Evolutionary conservation across 2,113 vertebrate species (phyloP).

Genomic region (Ascaphus truei): DNA sequence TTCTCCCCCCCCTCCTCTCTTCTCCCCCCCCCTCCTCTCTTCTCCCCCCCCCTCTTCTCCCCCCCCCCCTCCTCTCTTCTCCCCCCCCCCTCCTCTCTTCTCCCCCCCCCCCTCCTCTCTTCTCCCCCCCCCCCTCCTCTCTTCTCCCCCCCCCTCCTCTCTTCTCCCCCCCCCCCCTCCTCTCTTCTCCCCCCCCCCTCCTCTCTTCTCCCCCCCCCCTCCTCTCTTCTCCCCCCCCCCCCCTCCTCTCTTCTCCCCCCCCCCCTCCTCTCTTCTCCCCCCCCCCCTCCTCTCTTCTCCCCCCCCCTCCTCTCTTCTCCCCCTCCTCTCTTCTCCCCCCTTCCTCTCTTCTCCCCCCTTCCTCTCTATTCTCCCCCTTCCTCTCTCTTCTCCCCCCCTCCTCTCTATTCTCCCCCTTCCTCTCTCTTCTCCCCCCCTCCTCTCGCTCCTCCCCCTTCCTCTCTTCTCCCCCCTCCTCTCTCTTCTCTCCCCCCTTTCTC

Average conservation of each 20-base stretch:
- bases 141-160: not conserved
- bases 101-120: not conserved
- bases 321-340: conserved; percentile 47
- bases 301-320: conserved; percentile 56
- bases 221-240: conserved; percentile 41
- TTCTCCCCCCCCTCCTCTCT: not conserved
- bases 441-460: no score
- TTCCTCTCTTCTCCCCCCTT: not conserved
- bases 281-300: conserved; percentile 55
- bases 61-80: no score
- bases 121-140: no score
- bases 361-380: no score
- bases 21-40: no score
- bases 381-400: no score
- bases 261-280: conserved; percentile 56
- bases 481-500: no score
- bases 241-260: conserved; percentile 54
- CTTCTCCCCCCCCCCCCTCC: not conserved
- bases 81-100: not conserved
- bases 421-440: no score
- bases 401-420: no score
- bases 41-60: no score
- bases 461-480: no score
- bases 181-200: not conserved
- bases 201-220: no score